Conservation (phyloP, 2,888 invertebrate genomes). For the Morpho helenor region DNA sequence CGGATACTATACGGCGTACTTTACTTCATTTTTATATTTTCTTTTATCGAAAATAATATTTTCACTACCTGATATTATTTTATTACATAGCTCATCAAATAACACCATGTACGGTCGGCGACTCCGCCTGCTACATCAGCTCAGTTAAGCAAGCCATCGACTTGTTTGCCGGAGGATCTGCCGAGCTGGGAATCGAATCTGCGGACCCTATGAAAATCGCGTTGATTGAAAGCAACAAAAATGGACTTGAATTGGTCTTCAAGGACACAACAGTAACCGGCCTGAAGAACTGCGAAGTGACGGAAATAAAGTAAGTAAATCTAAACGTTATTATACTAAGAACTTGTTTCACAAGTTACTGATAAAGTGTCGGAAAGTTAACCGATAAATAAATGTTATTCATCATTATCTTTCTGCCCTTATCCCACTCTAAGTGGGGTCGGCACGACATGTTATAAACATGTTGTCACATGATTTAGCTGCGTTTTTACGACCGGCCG, state of each 20-base stretch:
- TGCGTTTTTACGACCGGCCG: too few relatives aligned
- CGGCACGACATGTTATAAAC: too few relatives aligned
- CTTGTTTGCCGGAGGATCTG: slow-evolving; percentile 47
- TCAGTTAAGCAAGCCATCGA: slow-evolving; percentile 52
- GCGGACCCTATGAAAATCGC: slow-evolving; percentile 57
- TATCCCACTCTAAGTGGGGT: too few relatives aligned
- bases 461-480: too few relatives aligned
- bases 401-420: too few relatives aligned
- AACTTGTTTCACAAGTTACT: too few relatives aligned
- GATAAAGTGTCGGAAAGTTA: too few relatives aligned
- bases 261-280: slow-evolving; percentile 53
- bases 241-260: slow-evolving; percentile 46
- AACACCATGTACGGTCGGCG: slow-evolving; percentile 50
- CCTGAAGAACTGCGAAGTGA: slow-evolving; percentile 51
- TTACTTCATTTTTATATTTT: too few relatives aligned
- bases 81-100: slow-evolving; percentile 53
- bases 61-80: too few relatives aligned
- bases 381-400: too few relatives aligned
- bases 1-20: too few relatives aligned
- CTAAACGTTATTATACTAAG: not conserved
- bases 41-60: too few relatives aligned
- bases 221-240: slow-evolving; percentile 46
- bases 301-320: slow-evolving; percentile 55
- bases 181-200: slow-evolving; percentile 48
- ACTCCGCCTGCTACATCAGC: slow-evolving; percentile 43